A percentile compares a stretch with the other conserved stretches of the same genome.
These are phyloP conservation scores for Dufourea novaeangliae DNA, from an alignment of 1,140 invertebrate genomes.

Conservation along the genomic window DNA sequence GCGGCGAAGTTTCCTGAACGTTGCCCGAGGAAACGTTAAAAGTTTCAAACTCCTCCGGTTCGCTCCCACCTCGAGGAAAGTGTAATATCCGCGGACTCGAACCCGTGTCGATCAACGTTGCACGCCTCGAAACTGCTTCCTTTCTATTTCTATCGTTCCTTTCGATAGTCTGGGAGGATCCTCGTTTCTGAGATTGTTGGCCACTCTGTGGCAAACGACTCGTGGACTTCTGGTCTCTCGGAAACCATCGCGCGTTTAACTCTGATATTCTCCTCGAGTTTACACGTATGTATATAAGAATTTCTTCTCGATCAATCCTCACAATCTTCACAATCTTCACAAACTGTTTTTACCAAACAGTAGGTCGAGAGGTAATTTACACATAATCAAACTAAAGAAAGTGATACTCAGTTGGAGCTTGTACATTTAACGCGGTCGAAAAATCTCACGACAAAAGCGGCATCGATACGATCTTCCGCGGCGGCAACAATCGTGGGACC, in stretches of 20 bases:
- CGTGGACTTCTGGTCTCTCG: too few species aligned
- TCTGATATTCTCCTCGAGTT: background rate
- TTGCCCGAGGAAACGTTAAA: constrained; percentile 30
- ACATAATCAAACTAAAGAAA: background rate
- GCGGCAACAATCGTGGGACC: constrained; percentile 33
- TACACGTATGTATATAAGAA: too few species aligned
- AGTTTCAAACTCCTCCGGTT: constrained; percentile 30
- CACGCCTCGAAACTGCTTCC: too few species aligned
- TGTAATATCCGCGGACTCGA: constrained; percentile 34
- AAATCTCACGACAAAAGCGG: background rate
- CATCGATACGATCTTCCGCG: constrained; percentile 18
- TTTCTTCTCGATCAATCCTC: too few species aligned
- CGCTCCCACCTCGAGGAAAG: constrained; percentile 14
- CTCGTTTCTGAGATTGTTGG: background rate
- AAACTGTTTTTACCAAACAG: too few species aligned
- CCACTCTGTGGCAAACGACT: too few species aligned
- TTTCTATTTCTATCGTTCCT: background rate
- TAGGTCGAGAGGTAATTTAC: background rate
- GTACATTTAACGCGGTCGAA: background rate
- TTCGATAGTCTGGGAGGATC: background rate
- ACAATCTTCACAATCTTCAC: too few species aligned
- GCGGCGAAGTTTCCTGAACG: constrained; percentile 1
- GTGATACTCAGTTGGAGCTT: background rate
- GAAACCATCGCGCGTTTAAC: too few species aligned
- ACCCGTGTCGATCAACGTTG: background rate